These are phyloP conservation scores for Mylabris phalerata DNA, from an alignment of 1,140 invertebrate species.

Conservation along the genomic window DNA sequence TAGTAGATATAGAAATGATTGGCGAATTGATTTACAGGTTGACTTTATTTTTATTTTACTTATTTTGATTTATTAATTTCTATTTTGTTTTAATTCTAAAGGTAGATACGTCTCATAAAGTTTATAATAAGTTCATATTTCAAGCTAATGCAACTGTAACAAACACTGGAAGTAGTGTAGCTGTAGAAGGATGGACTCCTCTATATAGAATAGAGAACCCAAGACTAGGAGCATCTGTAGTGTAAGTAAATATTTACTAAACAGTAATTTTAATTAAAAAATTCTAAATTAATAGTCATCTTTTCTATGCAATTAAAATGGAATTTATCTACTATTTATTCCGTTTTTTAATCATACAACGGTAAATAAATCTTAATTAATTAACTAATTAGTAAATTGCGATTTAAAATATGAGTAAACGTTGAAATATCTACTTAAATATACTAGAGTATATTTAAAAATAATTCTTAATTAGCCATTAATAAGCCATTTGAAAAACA, in stretches of 20 bases:
- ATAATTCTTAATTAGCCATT: too few species aligned
- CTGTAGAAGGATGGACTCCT: conserved; percentile 30
- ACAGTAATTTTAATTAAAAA: too few species aligned
- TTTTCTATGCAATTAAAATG: too few species aligned
- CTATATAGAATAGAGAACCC: conserved; percentile 33
- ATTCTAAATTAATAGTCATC: too few species aligned
- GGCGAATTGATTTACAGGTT: conserved; percentile 34
- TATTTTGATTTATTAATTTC: background rate
- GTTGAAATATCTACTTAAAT: too few species aligned
- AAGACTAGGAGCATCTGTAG: conserved; percentile 26
- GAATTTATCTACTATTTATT: too few species aligned
- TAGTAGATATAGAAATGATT: conserved; percentile 28
- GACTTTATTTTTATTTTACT: conserved; percentile 3
- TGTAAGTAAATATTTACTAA: conserved; percentile 24
- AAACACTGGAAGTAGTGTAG: conserved; percentile 21
- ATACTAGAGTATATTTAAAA: too few species aligned
- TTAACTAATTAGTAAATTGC: too few species aligned
- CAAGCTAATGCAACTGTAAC: conserved; percentile 23
- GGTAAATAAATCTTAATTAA: too few species aligned
- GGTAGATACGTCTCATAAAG: conserved; percentile 45
- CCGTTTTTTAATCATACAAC: too few species aligned
- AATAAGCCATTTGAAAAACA: too few species aligned
- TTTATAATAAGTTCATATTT: conserved; percentile 37
- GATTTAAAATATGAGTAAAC: too few species aligned
- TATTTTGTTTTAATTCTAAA: conserved; percentile 19